Percentiles rank a stretch among this genome's conserved stretches.
These are phyloP conservation scores for Drosophila saltans DNA, from an alignment of 1,140 invertebrate genomes.

Conservation along the genomic window DNA sequence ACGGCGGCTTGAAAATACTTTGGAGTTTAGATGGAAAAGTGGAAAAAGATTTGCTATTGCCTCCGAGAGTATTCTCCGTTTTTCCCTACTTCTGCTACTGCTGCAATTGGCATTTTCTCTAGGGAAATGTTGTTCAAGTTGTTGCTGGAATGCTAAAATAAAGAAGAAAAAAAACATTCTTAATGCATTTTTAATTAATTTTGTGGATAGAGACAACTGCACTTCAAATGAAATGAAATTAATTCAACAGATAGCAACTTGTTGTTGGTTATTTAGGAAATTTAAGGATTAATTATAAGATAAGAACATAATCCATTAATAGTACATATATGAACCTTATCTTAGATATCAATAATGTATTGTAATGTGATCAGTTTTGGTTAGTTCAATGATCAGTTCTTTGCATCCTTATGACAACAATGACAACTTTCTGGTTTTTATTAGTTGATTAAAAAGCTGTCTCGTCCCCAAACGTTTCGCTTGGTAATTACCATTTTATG, in stretches of 20 bases:
- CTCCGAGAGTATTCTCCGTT: conserved; percentile 17
- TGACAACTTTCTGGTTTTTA: background rate
- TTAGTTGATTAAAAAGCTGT: background rate
- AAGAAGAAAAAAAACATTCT: conserved; percentile 41
- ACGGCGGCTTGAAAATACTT: conserved; percentile 74
- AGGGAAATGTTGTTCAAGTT: conserved; percentile 13
- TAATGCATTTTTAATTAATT: conserved; percentile 80
- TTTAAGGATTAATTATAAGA: too few species aligned
- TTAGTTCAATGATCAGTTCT: background rate
- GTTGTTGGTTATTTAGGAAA: too few species aligned
- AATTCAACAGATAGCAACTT: background rate
- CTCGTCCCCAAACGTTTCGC: background rate
- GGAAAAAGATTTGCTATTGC: conserved; percentile 67
- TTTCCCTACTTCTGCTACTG: conserved; percentile 44
- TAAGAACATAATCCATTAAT: too few species aligned
- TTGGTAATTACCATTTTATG: conserved; percentile 11
- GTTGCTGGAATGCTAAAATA: conserved; percentile 15
- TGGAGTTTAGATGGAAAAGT: conserved; percentile 68
- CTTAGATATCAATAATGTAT: too few species aligned
- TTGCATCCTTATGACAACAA: background rate
- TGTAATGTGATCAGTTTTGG: too few species aligned
- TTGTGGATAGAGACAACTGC: conserved; percentile 40
- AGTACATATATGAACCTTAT: too few species aligned
- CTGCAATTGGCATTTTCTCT: conserved; percentile 49
- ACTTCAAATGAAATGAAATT: background rate